A percentile compares a stretch with the other conserved stretches of the same genome.
Conservation (phyloP, 2,888 invertebrate species). For the Harmothoe impar region DNA sequence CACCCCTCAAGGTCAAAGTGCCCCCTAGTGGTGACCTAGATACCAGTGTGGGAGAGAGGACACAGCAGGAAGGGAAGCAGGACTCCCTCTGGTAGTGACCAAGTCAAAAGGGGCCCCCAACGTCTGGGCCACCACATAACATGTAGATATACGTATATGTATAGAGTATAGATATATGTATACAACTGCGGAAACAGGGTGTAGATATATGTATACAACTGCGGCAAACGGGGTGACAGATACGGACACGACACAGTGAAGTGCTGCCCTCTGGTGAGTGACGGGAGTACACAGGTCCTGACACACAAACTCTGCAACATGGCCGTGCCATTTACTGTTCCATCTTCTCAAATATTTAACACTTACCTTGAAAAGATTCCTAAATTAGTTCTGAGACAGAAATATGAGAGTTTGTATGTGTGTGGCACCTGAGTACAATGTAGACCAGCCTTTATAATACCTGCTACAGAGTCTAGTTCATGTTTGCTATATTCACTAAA, state of each 20-base stretch:
- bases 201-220: conserved; percentile 35
- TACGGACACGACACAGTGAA: conserved; percentile 23
- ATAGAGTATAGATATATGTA: conserved; percentile 6
- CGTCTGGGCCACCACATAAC: not conserved
- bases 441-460: too few relatives aligned
- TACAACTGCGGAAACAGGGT: not conserved
- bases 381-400: conserved; percentile 49
- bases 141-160: conserved; percentile 8
- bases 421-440: too few relatives aligned
- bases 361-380: conserved; percentile 62
- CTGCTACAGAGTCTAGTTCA: too few relatives aligned
- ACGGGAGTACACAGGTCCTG: not conserved
- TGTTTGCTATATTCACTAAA: too few relatives aligned
- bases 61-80: not conserved
- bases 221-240: conserved; percentile 40
- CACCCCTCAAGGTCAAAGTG: conserved; percentile 9
- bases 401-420: not conserved
- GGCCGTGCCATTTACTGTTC: not conserved
- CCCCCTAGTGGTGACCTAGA: conserved; percentile 42
- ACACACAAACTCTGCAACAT: not conserved
- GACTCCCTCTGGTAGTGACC: not conserved
- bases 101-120: conserved; percentile 17
- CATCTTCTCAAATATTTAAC: not conserved
- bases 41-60: conserved; percentile 32
- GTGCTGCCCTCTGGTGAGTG: not conserved